Percentiles rank a stretch among this genome's conserved stretches.
Conservation (phyloP, 1,140 invertebrate species). For the Calephelis nemesis region DNA sequence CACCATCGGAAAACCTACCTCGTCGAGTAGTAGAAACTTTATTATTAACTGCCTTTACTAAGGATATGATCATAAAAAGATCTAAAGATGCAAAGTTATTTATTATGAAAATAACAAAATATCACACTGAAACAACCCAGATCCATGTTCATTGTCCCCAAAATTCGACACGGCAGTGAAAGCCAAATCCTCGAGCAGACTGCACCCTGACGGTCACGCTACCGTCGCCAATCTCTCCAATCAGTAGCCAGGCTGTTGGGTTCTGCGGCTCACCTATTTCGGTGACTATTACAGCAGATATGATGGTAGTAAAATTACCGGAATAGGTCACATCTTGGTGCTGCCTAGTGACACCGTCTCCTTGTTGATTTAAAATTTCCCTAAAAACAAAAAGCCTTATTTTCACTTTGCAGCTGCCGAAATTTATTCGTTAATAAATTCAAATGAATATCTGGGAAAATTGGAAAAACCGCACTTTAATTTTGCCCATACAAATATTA, state of each 20-base stretch:
- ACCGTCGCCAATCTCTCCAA: conserved; percentile 24
- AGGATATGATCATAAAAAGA: too few species aligned
- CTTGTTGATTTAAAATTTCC: too few species aligned
- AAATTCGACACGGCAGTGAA: conserved; percentile 32
- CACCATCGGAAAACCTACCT: too few species aligned
- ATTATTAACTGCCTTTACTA: too few species aligned
- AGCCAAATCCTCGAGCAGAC: conserved; percentile 30
- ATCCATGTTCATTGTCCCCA: conserved; percentile 32
- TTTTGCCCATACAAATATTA: too few species aligned
- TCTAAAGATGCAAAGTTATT: neutral
- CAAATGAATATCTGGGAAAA: too few species aligned
- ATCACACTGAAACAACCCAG: neutral
- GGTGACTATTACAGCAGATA: conserved; percentile 23
- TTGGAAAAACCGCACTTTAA: too few species aligned
- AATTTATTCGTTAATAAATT: too few species aligned
- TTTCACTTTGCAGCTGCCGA: too few species aligned
- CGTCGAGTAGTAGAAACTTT: too few species aligned
- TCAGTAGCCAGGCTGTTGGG: conserved; percentile 8
- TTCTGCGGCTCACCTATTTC: conserved; percentile 24
- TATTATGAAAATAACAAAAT: neutral
- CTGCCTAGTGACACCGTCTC: conserved; percentile 20
- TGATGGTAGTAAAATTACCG: conserved; percentile 23
- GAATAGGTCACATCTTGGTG: conserved; percentile 28
- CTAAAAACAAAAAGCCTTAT: neutral
- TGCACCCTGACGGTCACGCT: conserved; percentile 33